phyloP scores from a whole-genome alignment of 2,113 vertebrate species.

The Rhinoderma darwinii region DNA sequence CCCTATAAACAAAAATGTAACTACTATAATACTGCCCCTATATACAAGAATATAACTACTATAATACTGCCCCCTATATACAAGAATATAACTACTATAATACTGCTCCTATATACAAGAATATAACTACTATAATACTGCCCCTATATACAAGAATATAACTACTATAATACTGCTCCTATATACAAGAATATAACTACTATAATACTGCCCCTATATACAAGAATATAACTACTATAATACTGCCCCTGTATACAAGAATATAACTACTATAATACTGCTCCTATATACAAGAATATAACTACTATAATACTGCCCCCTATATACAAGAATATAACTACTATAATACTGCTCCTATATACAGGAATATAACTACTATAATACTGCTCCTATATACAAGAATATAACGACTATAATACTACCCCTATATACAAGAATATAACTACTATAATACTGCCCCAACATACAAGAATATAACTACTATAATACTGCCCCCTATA shows the following conservation, averaged over 20 bases:
- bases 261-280: slow-evolving; percentile 2
- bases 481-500: slow-evolving; percentile 3
- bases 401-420: no score
- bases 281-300: neutral
- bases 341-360: no score
- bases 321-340: neutral
- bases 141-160: neutral
- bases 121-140: slow-evolving; percentile 2
- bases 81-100: neutral
- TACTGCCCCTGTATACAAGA: neutral
- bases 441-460: neutral
- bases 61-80: neutral
- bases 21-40: neutral
- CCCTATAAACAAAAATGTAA: neutral
- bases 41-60: slow-evolving; percentile 1
- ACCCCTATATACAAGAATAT: neutral
- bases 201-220: neutral
- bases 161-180: neutral
- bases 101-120: neutral
- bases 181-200: neutral
- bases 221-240: neutral
- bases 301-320: neutral
- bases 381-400: no score
- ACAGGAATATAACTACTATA: no score
- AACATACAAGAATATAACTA: neutral